Evolutionary conservation across 2,797 vertebrate genomes (phyloP), one percentile per base, ranked within the genome.

Genomic region (Propithecus perrieri): DNA sequence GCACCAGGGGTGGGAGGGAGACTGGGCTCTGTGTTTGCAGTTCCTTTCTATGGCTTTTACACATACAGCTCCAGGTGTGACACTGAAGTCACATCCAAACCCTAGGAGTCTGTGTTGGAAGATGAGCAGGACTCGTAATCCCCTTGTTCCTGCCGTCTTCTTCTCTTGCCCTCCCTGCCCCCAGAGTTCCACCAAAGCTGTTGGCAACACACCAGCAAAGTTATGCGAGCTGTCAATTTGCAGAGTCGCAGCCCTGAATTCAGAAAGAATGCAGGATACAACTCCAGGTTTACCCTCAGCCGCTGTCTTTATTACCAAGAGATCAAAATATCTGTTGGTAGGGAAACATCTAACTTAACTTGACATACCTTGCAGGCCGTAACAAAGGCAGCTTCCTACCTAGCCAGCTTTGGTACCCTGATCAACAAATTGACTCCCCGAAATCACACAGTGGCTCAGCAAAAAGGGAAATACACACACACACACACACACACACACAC

Each of bases 71-170:
- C 38, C 53, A 26, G 61, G 28, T n/a, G 20, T 53, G n/a, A 18
- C 35, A 79, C 33, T 50, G 55, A 18, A 72, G 12, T 63, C 94
- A 14, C 10, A 53, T 69, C 79, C 55, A 94, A 78, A 80, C 86
- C 85, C 83, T 78, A 61, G 46, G 22, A 17, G 53, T 96, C 63
- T 6, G 59, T 2, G 26, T 65, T 81, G 75, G 59, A 96, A 81
- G 93, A 93, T 4, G 41, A 94, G 35, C 71, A 86, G 48, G 84
- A 93, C 92, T 95, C 95, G 95, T 50, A 96, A 83, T 91, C 69
- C 50, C 78, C 78, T 72, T 13, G 15, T 38, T 81, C 26, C 41
- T 65, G 35, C 91, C 72, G 63, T 93, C 95, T 91, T n/a, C 48
- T 76, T 13, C 83, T 89, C 72, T 83, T 38, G 35, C n/a, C 26